Conservation (phyloP, 2,888 invertebrate genomes). For the Drosophila fungiperda region DNA sequence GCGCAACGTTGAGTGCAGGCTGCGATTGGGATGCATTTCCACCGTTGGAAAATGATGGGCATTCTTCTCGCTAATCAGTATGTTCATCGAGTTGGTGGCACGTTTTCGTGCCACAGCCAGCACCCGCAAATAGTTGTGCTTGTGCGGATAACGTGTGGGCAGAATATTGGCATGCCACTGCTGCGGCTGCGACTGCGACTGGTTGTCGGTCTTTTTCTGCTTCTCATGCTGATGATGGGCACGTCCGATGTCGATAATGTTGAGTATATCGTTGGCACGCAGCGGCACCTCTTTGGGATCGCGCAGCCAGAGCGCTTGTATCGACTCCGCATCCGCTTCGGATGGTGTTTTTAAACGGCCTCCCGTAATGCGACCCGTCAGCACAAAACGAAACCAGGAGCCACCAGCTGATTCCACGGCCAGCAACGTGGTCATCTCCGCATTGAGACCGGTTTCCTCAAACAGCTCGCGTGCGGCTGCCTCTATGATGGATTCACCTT, state of each 20-base stretch:
- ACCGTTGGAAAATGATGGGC: conserved; percentile 94
- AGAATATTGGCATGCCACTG: conserved; percentile 90
- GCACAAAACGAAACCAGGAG: conserved; percentile 96
- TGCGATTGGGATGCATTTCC: conserved; percentile 93
- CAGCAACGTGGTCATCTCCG: conserved; percentile 93
- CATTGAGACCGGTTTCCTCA: conserved; percentile 96
- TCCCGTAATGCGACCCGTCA: conserved; percentile 93
- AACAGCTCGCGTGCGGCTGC: conserved; percentile 96
- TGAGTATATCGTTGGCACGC: conserved; percentile 92
- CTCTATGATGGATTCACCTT: conserved; percentile 94
- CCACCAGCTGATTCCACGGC: conserved; percentile 95
- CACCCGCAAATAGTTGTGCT: conserved; percentile 91
- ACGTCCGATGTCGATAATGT: conserved; percentile 92
- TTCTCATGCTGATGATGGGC: conserved; percentile 83
- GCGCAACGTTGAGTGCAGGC: conserved; percentile 93
- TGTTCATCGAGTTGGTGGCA: conserved; percentile 92
- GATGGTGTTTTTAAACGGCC: conserved; percentile 95
- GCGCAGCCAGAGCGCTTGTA: conserved; percentile 95
- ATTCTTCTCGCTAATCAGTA: conserved; percentile 94
- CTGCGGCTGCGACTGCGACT: conserved; percentile 65
- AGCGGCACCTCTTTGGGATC: conserved; percentile 91
- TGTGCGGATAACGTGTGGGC: conserved; percentile 89
- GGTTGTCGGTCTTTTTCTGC: conserved; percentile 37
- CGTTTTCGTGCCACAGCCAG: conserved; percentile 92
- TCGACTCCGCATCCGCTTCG: conserved; percentile 95